phyloP scores from a whole-genome alignment of 2,797 vertebrate species.

The Pogoniulus pusillus region DNA sequence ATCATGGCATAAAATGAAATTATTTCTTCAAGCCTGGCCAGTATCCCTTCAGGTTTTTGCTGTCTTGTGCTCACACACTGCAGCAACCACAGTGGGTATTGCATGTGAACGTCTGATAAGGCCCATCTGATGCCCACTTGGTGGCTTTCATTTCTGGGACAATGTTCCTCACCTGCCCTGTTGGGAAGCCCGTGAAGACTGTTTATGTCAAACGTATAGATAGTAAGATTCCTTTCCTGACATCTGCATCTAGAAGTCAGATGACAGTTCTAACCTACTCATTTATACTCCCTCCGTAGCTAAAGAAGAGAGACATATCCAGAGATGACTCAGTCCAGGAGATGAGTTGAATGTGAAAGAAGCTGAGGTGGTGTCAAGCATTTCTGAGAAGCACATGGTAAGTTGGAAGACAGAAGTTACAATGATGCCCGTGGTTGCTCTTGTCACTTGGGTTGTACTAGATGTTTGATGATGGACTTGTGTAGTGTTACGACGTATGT shows the following conservation, averaged over 20 bases:
- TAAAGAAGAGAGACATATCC: not conserved
- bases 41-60: not conserved
- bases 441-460: not conserved
- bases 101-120: not conserved
- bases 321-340: not conserved
- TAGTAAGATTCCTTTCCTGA: not conserved
- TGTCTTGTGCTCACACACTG: not conserved
- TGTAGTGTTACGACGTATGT: not conserved
- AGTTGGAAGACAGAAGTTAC: not conserved
- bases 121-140: not conserved
- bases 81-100: not conserved
- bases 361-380: not conserved
- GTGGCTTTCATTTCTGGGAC: not conserved
- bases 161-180: not conserved
- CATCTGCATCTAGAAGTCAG: not conserved
- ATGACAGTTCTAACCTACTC: not conserved
- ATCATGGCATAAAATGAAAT: slow-evolving; percentile 10
- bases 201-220: not conserved
- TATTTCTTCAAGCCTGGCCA: not conserved
- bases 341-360: not conserved
- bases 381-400: not conserved
- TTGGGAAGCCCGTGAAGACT: not conserved
- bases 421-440: not conserved
- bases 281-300: not conserved
- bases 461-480: not conserved